phyloP scores from a whole-genome alignment of 1,140 invertebrate species.

The Helicoverpa armigera region DNA sequence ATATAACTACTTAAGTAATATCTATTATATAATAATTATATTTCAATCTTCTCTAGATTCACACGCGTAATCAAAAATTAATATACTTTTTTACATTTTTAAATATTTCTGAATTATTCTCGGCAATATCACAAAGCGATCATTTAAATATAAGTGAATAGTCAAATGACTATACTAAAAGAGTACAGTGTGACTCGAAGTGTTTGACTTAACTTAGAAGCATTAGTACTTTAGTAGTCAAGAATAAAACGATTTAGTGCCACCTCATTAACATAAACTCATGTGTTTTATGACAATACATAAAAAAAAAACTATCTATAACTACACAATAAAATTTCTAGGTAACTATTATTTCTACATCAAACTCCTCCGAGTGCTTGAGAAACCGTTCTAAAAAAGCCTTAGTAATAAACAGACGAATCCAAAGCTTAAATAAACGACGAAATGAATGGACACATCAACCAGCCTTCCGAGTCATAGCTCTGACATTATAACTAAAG shows the following conservation, averaged over 20 bases:
- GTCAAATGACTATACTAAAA: constrained; percentile 70
- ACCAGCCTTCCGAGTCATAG: constrained; percentile 78
- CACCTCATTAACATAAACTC: constrained; percentile 29
- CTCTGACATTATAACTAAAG: constrained; percentile 65
- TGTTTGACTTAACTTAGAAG: constrained; percentile 30
- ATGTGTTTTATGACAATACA: constrained; percentile 28
- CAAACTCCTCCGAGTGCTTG: constrained; percentile 35
- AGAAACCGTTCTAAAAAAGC: constrained; percentile 31
- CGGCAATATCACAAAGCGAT: constrained; percentile 74
- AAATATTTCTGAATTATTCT: constrained; percentile 52
- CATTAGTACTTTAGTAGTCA: constrained; percentile 42
- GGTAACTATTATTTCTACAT: constrained; percentile 44
- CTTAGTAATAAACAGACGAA: constrained; percentile 45
- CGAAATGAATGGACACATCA: constrained; percentile 80
- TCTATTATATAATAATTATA: constrained; percentile 34
- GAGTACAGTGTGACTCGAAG: constrained; percentile 41
- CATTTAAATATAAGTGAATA: constrained; percentile 71
- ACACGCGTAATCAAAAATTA: constrained; percentile 46
- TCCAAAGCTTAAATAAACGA: constrained; percentile 63
- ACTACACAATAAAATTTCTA: constrained; percentile 34
- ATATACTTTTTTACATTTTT: constrained; percentile 52
- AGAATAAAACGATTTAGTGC: constrained; percentile 38
- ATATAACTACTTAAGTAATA: constrained; percentile 46
- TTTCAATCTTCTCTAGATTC: constrained; percentile 38
- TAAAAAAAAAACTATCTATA: constrained; percentile 32